phyloP scores from a whole-genome alignment of 2,888 invertebrate genomes.

The Calameuta idolon region DNA sequence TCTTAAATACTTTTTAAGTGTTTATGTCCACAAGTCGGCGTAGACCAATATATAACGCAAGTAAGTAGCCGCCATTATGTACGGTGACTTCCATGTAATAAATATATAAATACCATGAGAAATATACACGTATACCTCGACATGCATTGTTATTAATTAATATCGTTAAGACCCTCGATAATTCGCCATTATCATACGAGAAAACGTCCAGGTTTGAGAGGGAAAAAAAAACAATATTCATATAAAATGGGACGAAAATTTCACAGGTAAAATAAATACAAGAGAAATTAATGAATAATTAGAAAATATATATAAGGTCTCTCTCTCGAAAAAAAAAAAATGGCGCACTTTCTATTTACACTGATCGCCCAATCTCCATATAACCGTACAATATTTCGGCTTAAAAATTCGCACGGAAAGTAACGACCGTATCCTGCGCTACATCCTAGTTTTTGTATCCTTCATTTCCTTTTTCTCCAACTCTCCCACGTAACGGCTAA shows the following conservation, averaged over 20 bases:
- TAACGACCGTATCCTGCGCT: not conserved
- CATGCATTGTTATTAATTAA: not conserved
- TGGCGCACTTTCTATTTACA: not conserved
- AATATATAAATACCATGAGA: conserved; percentile 5
- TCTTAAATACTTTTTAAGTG: not conserved
- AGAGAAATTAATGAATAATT: not conserved
- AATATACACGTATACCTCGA: conserved; percentile 8
- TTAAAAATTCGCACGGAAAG: not conserved
- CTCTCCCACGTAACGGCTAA: not conserved
- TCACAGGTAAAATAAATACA: not conserved
- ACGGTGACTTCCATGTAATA: conserved; percentile 9
- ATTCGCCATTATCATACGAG: not conserved
- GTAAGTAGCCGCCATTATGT: not conserved
- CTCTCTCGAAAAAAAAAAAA: not conserved
- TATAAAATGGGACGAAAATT: not conserved
- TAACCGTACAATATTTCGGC: not conserved
- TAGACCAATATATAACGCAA: not conserved
- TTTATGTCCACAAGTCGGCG: not conserved
- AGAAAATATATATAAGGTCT: not conserved
- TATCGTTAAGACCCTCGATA: not conserved
- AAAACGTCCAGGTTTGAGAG: not conserved
- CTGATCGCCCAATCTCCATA: not conserved
- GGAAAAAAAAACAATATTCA: not conserved
- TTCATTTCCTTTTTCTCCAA: not conserved
- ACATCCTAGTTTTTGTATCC: not conserved